Base-by-base conservation (phyloP, 2,113 vertebrate genomes). In the Elgaria multicarinata region DNA sequence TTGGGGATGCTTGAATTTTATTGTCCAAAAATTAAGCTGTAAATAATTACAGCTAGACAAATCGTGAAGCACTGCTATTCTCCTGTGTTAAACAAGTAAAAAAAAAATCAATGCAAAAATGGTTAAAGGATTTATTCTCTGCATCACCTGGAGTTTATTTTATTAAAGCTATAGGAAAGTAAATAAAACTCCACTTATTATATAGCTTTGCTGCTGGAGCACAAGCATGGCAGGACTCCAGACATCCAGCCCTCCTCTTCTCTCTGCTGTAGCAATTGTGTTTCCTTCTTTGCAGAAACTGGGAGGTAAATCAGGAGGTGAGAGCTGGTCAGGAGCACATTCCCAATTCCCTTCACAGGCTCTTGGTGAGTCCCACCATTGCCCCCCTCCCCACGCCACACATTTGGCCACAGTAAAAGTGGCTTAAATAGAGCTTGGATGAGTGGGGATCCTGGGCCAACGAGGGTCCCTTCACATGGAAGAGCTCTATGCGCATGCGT, bases 101-200 rank as follows among this genome's bases (percentile, higher is more conserved):
- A n/a, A 83, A 50, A 91, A 95, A 92, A 90, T 22, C 14, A 39
- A 81, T 28, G 1, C 53, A n/a, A 86, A 90, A 88, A 64, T 87
- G 75, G 87, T 46, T 67, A 81, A 36, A 91, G n/a, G 16, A 2
- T 64, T 58, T 58, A 71, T 77, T 81, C 22, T 79, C 3, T 26
- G n/a, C 81, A 31, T 36, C 87, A 74, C 36, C 58, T 72, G 10
- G 3, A 84, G 22, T 83, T 86, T 69, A 85, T 83, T 85, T 36
- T 50, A 83, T 50, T n/a, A 90, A 91, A 90, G 2, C 12, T 39
- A 87, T 87, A 42, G 80, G 33, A 53, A 83, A 22, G 31, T n/a
- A n/a, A n/a, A n/a, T n/a, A n/a, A n/a, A n/a, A n/a, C n/a, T n/a
- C 33, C 67, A 6, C 8, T 28, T 77, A 3, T 6, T 53, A 39